Conservation (phyloP, 64 coral and sea anemone species). For the Actinia equina region DNA sequence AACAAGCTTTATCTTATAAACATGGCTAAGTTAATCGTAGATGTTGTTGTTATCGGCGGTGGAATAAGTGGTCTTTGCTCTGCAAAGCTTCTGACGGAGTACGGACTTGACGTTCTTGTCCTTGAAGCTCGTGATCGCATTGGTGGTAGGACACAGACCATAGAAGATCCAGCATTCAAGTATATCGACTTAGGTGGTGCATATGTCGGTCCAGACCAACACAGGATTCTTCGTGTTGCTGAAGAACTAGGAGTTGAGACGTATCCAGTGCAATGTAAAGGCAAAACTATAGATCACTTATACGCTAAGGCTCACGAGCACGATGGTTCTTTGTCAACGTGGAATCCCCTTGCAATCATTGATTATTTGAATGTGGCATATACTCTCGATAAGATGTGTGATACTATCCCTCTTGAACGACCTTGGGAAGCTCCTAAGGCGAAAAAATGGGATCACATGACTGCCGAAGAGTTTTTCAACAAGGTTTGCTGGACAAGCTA, state of each 20-base stretch:
- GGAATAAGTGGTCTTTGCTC: slow-evolving; percentile 87
- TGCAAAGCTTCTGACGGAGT: slow-evolving; percentile 54
- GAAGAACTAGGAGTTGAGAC: slow-evolving; percentile 84
- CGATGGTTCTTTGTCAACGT: slow-evolving; percentile 59
- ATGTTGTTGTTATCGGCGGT: slow-evolving; percentile 77
- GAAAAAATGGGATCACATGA: slow-evolving; percentile 81
- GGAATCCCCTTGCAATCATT: slow-evolving; percentile 77
- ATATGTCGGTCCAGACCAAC: slow-evolving; percentile 70
- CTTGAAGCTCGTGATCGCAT: slow-evolving; percentile 80
- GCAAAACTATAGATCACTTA: slow-evolving; percentile 54
- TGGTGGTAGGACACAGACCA: slow-evolving; percentile 78
- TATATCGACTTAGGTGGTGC: slow-evolving; percentile 74
- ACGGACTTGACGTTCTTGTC: slow-evolving; percentile 50
- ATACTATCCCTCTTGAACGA: slow-evolving; percentile 46
- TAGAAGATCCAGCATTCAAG: slow-evolving; percentile 64
- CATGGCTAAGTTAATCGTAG: not conserved
- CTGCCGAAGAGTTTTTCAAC: slow-evolving; percentile 82
- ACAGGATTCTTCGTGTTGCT: slow-evolving; percentile 77
- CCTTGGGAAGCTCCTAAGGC: slow-evolving; percentile 73
- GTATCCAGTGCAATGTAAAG: slow-evolving; percentile 62
- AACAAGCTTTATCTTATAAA: no score
- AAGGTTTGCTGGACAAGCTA: slow-evolving; percentile 86
- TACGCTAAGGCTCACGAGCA: slow-evolving; percentile 41
- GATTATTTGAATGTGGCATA: slow-evolving; percentile 60
- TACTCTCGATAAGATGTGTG: slow-evolving; percentile 66